phyloP scores from a whole-genome alignment of 2,113 vertebrate species.

The Mixornis gularis region DNA sequence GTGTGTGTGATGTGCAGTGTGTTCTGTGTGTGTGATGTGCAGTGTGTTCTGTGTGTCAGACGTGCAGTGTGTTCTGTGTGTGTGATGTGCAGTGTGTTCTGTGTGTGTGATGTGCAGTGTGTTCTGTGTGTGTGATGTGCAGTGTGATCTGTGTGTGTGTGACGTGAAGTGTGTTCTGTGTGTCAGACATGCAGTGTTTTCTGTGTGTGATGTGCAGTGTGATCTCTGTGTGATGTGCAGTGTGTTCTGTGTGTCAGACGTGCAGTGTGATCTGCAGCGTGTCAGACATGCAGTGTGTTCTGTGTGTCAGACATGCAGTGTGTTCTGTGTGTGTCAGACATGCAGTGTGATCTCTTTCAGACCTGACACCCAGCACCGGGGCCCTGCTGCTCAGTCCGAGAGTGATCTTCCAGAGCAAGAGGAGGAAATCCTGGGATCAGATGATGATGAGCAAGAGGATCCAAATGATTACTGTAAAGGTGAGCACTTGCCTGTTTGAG shows the following conservation, averaged over 20 bases:
- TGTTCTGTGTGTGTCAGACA: not conserved
- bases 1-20: no score
- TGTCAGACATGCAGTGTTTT: not conserved
- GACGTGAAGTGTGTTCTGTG: no score
- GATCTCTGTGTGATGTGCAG: no score
- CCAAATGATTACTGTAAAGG: constrained; percentile 97
- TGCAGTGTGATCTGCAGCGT: not conserved
- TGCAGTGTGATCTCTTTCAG: constrained; percentile 65
- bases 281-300: not conserved
- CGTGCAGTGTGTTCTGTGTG: not conserved
- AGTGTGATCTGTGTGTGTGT: no score
- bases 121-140: no score
- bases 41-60: no score
- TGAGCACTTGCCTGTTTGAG: constrained; percentile 11
- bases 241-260: no score
- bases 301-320: not conserved
- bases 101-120: no score
- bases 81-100: no score
- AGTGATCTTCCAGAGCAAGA: constrained; percentile 88
- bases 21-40: no score
- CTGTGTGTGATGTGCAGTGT: no score
- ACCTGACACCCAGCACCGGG: constrained; percentile 85
- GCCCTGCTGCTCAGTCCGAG: constrained; percentile 79
- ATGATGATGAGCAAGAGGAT: constrained; percentile 96
- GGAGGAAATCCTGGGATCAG: constrained; percentile 95